Evolutionary conservation across 2,888 invertebrate species (phyloP).

Genomic region (Labia minor): DNA sequence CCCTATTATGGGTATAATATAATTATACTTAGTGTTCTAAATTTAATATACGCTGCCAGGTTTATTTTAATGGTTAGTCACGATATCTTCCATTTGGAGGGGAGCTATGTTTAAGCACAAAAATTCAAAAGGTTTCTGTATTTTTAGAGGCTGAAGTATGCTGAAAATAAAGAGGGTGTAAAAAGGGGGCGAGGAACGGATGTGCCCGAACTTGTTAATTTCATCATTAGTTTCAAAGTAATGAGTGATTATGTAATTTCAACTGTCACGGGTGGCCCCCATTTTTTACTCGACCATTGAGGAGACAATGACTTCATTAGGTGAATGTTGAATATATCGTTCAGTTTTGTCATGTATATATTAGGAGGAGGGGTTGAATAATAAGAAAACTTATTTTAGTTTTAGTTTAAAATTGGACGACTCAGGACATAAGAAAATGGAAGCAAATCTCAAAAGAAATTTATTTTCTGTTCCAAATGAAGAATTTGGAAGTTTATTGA

Average conservation of each 20-base stretch:
- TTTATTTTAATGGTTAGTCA: background rate
- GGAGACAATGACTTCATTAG: background rate
- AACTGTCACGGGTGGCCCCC: background rate
- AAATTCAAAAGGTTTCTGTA: background rate
- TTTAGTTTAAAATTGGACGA: no score
- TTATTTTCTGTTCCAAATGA: no score
- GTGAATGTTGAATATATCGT: background rate
- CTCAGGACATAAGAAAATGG: no score
- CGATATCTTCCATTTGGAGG: constrained; percentile 13
- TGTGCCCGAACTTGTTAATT: background rate
- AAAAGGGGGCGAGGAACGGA: background rate
- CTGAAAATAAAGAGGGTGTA: constrained; percentile 8
- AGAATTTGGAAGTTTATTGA: no score
- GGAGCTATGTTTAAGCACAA: constrained; percentile 2
- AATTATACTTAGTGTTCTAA: constrained; percentile 13
- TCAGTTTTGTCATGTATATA: no score
- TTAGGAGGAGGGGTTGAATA: no score
- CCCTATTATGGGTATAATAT: background rate
- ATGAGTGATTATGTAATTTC: constrained; percentile 1
- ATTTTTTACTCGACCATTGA: background rate
- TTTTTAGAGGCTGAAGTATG: background rate
- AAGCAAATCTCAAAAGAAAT: no score
- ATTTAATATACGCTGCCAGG: background rate
- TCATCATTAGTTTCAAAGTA: background rate
- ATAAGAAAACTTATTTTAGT: no score